Base-by-base conservation (phyloP, 2,113 vertebrate genomes). In the Vidua chalybeata region DNA sequence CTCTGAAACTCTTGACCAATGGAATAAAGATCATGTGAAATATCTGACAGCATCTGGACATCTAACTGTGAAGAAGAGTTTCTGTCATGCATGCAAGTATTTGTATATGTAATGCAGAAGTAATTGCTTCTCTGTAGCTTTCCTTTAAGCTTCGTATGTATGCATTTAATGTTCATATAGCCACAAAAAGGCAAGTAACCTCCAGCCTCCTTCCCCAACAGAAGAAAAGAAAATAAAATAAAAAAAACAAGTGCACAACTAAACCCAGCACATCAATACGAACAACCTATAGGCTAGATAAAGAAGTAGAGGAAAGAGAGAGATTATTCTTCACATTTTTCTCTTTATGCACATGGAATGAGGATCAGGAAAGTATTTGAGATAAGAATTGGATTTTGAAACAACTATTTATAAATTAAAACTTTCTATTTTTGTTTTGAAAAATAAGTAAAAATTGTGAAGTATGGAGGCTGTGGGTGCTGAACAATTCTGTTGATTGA, bases 1-100 rank as follows among this genome's bases (percentile, higher is more conserved):
- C 35, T 89, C 61, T 85, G 74, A 94, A 93, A 85, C 59, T 80
- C 84, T 90, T 91, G 91, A 96, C 92, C 91, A 92, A 48, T 59
- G 35, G 59, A 71, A 93, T 78, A 93, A 95, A 73, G 82, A 80
- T 91, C 55, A 67, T 59, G 33, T 85, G 81, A 94, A 89, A 86
- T 87, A 83, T 37, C 48, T 86, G 74, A 87, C 78, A 83, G 39
- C 13, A 33, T 66, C 63, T 77, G 48, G 48, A 85, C 30, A 79
- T 8, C 37, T 85, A 76, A 52, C 69, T 85, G 84, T 83, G 89
- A 94, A 71, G 56, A 76, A 45, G 33, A 89, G 55, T 35, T 82
- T 28, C 45, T 74, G 45, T 76, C 39, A 41, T 24, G 30, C 30
- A 63, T 58, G 17, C 35, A 49, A 67, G 15, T 48, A 51, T 72